phyloP scores from a whole-genome alignment of 2,888 invertebrate species.

The Philhelius pedissequus region DNA sequence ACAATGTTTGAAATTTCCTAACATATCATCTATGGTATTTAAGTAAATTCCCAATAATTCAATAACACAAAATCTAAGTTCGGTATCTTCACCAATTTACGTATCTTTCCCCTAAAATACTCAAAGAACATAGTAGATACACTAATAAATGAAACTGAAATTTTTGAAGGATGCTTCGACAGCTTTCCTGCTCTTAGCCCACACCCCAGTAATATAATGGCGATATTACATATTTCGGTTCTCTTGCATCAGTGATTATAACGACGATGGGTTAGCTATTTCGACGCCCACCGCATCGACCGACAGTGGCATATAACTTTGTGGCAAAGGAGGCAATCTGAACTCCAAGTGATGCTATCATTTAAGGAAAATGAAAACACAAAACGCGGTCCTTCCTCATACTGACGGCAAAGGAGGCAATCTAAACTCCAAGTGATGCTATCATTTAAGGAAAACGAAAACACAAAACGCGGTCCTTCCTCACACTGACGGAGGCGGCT shows the following conservation, averaged over 20 bases:
- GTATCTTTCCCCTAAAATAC: not conserved
- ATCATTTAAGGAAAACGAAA: constrained; percentile 50
- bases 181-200: constrained; percentile 7
- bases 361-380: constrained; percentile 51
- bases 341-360: constrained; percentile 40
- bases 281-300: not conserved
- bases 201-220: constrained; percentile 15
- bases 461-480: constrained; percentile 44
- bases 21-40: too few relatives aligned
- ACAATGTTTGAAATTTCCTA: too few relatives aligned
- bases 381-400: constrained; percentile 37
- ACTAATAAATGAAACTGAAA: constrained; percentile 43
- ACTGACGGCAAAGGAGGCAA: constrained; percentile 42
- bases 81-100: not conserved
- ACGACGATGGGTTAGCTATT: not conserved
- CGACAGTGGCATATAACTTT: not conserved
- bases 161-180: constrained; percentile 32
- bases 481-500: not conserved
- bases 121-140: constrained; percentile 8
- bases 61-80: too few relatives aligned
- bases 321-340: constrained; percentile 46
- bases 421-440: constrained; percentile 37
- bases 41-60: too few relatives aligned
- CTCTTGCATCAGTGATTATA: constrained; percentile 10
- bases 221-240: constrained; percentile 47